These are phyloP conservation scores for Chrysina gloriosa DNA, from an alignment of 2,888 invertebrate genomes.

Conservation along the genomic window DNA sequence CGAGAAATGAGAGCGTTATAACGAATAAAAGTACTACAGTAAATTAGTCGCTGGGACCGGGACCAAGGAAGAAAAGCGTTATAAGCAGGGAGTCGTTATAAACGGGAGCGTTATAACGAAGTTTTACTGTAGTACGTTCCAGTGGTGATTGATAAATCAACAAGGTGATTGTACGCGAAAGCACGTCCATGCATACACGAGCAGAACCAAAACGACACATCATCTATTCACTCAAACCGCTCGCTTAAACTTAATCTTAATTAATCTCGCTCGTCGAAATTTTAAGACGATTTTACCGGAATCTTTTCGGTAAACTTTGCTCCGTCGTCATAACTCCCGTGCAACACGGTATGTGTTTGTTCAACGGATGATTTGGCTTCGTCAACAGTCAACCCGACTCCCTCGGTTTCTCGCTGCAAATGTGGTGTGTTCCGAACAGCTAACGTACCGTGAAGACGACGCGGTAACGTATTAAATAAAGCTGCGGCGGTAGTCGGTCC, in stretches of 20 bases:
- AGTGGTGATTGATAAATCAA: no score
- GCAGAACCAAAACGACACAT: no score
- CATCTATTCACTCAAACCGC: no score
- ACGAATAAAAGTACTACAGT: no score
- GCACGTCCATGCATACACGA: no score
- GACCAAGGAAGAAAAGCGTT: no score
- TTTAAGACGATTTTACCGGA: not conserved
- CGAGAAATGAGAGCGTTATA: no score
- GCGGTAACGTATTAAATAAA: slow-evolving; percentile 12
- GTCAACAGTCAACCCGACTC: not conserved
- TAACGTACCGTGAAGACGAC: slow-evolving; percentile 6
- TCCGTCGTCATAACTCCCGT: not conserved
- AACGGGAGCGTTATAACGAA: no score
- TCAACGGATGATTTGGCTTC: not conserved
- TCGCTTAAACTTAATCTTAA: not conserved
- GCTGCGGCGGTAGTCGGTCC: not conserved
- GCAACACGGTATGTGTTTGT: not conserved
- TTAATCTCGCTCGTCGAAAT: not conserved
- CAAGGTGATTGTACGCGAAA: no score
- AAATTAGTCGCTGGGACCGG: no score
- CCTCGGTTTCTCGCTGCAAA: not conserved
- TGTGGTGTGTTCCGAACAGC: not conserved
- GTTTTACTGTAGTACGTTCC: no score
- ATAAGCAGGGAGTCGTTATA: no score
- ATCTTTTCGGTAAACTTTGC: not conserved